Conservation (phyloP, 37 sponge, comb jelly and placozoan species). For the Chondrilla cf. caribensis region DNA sequence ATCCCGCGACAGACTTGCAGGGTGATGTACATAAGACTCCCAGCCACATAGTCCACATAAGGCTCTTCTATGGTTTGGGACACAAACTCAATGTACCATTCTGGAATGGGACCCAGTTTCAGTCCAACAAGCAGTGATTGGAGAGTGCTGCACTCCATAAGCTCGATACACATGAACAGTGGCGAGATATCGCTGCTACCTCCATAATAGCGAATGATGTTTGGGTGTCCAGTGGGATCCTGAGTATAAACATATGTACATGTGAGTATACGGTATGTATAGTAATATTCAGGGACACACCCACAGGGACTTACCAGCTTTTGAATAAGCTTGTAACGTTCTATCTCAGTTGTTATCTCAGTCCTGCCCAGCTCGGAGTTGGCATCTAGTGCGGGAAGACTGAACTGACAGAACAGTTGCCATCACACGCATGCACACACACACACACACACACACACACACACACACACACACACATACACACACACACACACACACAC, state of each 20-base stretch:
- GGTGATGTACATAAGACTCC: conserved; percentile 48
- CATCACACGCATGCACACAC: neutral
- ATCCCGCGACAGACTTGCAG: conserved; percentile 65
- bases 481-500: too few species aligned
- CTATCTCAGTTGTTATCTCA: conserved; percentile 54
- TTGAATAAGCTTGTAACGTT: conserved; percentile 9
- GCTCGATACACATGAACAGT: conserved; percentile 51
- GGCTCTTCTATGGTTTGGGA: conserved; percentile 8
- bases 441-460: too few species aligned
- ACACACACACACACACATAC: too few species aligned
- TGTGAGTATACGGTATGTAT: neutral
- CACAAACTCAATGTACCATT: conserved; percentile 52
- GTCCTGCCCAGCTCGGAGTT: conserved; percentile 48
- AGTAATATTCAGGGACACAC: neutral
- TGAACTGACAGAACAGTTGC: too few species aligned
- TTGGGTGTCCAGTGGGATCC: conserved; percentile 29
- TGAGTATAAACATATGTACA: neutral
- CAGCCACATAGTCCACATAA: conserved; percentile 43
- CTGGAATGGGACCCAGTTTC: conserved; percentile 57
- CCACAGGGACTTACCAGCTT: neutral
- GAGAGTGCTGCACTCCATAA: conserved; percentile 49
- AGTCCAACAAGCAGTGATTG: conserved; percentile 44
- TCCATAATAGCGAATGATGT: conserved; percentile 42
- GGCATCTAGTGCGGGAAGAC: conserved; percentile 32
- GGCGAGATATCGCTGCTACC: conserved; percentile 25